Evolutionary conservation across 2,113 vertebrate genomes (phyloP), one percentile per base, ranked within the genome.

Genomic region (Motacilla alba): DNA sequence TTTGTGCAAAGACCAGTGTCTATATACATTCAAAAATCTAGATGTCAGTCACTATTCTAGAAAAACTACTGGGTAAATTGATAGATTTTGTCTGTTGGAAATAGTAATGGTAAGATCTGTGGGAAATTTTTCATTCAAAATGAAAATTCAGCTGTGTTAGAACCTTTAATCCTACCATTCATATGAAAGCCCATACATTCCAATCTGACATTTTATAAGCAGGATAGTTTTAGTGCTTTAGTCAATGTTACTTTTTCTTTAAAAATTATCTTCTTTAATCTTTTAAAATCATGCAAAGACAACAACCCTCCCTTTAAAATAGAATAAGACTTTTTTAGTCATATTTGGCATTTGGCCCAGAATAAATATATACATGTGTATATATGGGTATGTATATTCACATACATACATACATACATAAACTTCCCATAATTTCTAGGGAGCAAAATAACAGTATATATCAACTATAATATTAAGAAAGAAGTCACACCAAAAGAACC

Each of bases 311-410:
- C 11, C 23, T 44, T 76, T 72, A 31, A 79, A 75, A 68, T 24
- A 22, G 39, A 81, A 9, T 31, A 39, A 37, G 8, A 35, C 5
- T 44, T 53, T 74, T 88, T 74, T 49, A 53, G 18, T 59, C 7
- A 3, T 80, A 47, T 90, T 90, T 82, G 37, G 4, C 28, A 66
- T 87, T 70, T 70, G 35, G 4, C 30, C 33, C 49, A 72, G 22
- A 63, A 72, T 26, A 53, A 52, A 66, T 24, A 74, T 6, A 56
- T 5, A 26, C 1, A 14, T 20, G 24, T 9, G 2, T 17, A 4
- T 23, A 20, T 35, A 2, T 9, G 15, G 7, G 1, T 43, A 4
- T 74, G 1, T 31, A 6, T 35, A 3, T 35, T n/a, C 8, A 39
- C 2, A 47, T 27, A 41, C 23, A 76, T 15, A 33, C 16, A 60